Conservation (phyloP, 2,797 vertebrate genomes). For the Molossus molossus region DNA sequence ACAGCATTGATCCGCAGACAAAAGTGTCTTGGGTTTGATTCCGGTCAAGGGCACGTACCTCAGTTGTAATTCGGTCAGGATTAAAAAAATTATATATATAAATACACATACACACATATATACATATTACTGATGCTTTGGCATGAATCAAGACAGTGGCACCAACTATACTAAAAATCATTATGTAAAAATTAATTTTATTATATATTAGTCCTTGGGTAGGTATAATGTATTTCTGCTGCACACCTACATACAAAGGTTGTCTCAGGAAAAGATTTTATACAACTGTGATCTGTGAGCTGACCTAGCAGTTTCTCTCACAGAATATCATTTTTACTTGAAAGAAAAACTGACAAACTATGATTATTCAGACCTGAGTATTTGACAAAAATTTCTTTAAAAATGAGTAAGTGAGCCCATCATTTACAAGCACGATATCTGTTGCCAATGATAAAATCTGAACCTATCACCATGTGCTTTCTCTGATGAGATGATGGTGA, state of each 20-base stretch:
- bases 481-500: neutral
- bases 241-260: neutral
- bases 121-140: neutral
- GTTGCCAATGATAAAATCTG: neutral
- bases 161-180: neutral
- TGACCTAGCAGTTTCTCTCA: neutral
- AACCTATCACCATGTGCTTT: neutral
- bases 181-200: neutral
- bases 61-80: too few species aligned
- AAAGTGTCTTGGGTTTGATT: too few species aligned
- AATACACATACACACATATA: too few species aligned
- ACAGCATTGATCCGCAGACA: too few species aligned
- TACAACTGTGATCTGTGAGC: neutral
- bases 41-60: too few species aligned
- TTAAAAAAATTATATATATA: too few species aligned
- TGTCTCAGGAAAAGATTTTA: neutral
- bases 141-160: neutral
- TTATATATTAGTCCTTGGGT: neutral
- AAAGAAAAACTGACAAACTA: neutral
- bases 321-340: slow-evolving; percentile 22
- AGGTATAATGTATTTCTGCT: neutral
- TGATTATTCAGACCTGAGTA: neutral
- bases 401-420: neutral
- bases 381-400: slow-evolving; percentile 17
- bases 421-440: neutral